phyloP scores from a whole-genome alignment of 2,888 invertebrate genomes.

The Cosmia pyralina region DNA sequence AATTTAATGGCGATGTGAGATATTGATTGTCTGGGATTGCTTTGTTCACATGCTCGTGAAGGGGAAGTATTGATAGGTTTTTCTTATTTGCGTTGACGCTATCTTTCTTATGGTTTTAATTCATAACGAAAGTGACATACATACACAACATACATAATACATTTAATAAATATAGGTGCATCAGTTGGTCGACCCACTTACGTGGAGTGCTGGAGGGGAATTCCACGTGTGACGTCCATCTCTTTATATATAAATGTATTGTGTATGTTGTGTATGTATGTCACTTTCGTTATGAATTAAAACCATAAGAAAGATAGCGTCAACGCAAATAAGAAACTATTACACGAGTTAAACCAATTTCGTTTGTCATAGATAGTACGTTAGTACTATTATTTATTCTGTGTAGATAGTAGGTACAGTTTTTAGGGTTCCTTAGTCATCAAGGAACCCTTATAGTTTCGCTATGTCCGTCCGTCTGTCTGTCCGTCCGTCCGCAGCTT shows the following conservation, averaged over 20 bases:
- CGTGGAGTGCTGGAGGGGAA: too few relatives aligned
- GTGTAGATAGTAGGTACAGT: too few relatives aligned
- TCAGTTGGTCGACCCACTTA: too few relatives aligned
- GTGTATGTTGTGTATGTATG: not conserved
- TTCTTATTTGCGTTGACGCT: constrained; percentile 7
- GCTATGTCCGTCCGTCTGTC: too few relatives aligned
- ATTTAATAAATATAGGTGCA: too few relatives aligned
- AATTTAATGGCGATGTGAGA: constrained; percentile 72
- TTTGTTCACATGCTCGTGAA: constrained; percentile 24
- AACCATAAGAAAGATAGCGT: not conserved
- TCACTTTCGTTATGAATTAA: not conserved
- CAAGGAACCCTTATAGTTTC: too few relatives aligned
- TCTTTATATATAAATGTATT: not conserved
- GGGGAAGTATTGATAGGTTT: constrained; percentile 26
- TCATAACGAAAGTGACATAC: not conserved
- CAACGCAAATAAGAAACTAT: constrained; percentile 9
- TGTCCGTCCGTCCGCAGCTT: too few relatives aligned
- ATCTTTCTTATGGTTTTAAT: not conserved
- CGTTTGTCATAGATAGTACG: not conserved
- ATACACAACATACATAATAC: not conserved
- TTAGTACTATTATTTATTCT: too few relatives aligned
- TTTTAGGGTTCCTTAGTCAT: too few relatives aligned
- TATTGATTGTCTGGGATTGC: constrained; percentile 55
- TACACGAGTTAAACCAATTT: not conserved
- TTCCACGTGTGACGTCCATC: too few relatives aligned